Percentiles rank a stretch among this genome's conserved stretches.
Conservation (phyloP, 2,113 vertebrate species). For the Burhinus bistriatus region DNA sequence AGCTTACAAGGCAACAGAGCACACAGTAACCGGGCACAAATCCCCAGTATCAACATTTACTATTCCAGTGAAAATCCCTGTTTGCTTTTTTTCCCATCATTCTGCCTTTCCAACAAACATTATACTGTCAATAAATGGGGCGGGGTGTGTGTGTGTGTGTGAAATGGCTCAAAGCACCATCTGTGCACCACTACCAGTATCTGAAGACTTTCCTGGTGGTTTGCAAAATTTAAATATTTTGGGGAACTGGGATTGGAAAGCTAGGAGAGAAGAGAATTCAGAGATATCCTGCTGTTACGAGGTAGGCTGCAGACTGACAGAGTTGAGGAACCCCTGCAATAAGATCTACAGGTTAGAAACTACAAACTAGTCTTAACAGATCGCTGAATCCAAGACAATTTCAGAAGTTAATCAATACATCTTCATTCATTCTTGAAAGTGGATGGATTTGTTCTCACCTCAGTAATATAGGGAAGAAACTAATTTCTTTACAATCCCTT, state of each 20-base stretch:
- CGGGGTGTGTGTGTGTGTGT: not conserved
- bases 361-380: not conserved
- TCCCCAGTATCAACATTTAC: not conserved
- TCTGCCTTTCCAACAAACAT: not conserved
- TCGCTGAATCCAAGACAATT: not conserved
- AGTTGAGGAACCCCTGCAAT: not conserved
- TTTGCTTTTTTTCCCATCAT: not conserved
- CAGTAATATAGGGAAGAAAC: not conserved
- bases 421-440: not conserved
- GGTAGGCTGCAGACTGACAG: not conserved
- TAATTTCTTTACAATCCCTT: not conserved
- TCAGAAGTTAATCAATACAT: not conserved
- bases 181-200: not conserved
- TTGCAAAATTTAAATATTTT: not conserved
- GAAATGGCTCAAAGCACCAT: not conserved
- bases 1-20: constrained; percentile 29
- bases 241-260: not conserved
- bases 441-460: not conserved
- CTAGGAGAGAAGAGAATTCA: not conserved
- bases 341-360: not conserved
- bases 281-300: not conserved
- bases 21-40: constrained; percentile 19
- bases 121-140: not conserved
- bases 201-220: not conserved
- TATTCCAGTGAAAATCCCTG: constrained; percentile 8